phyloP scores from a whole-genome alignment of 2,888 invertebrate species.

The Amblyteles armatorius region DNA sequence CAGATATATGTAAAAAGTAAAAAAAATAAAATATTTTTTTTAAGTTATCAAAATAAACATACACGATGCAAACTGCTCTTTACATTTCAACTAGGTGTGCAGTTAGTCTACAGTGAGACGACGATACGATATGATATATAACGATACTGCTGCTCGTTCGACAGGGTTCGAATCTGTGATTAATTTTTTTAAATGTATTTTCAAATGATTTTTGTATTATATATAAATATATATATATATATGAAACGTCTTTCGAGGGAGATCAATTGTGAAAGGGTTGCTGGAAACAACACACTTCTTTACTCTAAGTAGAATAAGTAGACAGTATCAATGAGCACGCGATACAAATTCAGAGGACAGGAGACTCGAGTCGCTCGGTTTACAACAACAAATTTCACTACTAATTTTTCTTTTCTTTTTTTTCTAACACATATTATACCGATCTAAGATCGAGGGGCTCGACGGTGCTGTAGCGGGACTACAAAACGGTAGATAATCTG shows the following conservation, averaged over 20 bases:
- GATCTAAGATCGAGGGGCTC: conserved; percentile 59
- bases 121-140: conserved; percentile 52
- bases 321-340: conserved; percentile 41
- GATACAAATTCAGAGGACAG: conserved; percentile 34
- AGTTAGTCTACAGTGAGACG: conserved; percentile 71
- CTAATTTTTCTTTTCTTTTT: conserved; percentile 2
- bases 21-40: background rate
- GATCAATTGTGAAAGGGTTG: conserved; percentile 28
- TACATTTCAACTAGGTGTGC: conserved; percentile 70
- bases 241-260: conserved; percentile 24
- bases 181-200: background rate
- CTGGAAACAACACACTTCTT: conserved; percentile 48
- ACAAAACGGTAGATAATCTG: conserved; percentile 30
- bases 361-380: conserved; percentile 20
- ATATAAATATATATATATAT: background rate
- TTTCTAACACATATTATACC: conserved; percentile 38
- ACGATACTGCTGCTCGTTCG: conserved; percentile 25
- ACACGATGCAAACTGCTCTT: conserved; percentile 69
- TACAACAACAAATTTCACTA: conserved; percentile 33
- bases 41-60: conserved; percentile 53
- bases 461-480: conserved; percentile 40
- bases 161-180: conserved; percentile 30
- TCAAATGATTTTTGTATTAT: background rate
- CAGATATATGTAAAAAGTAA: background rate
- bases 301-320: conserved; percentile 22